These are phyloP conservation scores for Bucorvus abyssinicus DNA, from an alignment of 2,797 vertebrate genomes.

Conservation along the genomic window DNA sequence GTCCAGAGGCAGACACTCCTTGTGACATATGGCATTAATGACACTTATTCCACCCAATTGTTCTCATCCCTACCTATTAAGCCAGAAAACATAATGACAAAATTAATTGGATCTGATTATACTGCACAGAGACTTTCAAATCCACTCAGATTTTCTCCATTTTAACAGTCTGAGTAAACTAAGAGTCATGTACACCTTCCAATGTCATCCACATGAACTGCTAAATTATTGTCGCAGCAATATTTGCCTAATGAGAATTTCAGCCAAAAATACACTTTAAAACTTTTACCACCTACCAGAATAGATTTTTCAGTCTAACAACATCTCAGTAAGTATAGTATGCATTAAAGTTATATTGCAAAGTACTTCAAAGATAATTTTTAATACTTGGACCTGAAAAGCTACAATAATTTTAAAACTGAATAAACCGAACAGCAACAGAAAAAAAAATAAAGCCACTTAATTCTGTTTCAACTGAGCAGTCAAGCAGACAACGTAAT, in stretches of 20 bases:
- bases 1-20: background rate
- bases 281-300: background rate
- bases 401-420: background rate
- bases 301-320: background rate
- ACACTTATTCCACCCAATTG: background rate
- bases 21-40: background rate
- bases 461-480: background rate
- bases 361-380: background rate
- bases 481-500: background rate
- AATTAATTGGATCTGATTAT: background rate
- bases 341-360: background rate
- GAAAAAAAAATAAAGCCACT: background rate
- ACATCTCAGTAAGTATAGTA: background rate
- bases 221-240: background rate
- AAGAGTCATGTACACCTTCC: background rate
- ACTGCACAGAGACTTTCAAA: background rate
- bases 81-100: background rate
- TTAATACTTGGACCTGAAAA: background rate
- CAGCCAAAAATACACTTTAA: background rate
- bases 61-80: background rate
- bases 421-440: background rate
- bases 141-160: background rate
- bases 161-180: background rate
- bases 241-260: background rate
- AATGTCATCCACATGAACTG: background rate